Base-by-base conservation (phyloP, 2,797 vertebrate species). In the Gymnothorax reevesii region DNA sequence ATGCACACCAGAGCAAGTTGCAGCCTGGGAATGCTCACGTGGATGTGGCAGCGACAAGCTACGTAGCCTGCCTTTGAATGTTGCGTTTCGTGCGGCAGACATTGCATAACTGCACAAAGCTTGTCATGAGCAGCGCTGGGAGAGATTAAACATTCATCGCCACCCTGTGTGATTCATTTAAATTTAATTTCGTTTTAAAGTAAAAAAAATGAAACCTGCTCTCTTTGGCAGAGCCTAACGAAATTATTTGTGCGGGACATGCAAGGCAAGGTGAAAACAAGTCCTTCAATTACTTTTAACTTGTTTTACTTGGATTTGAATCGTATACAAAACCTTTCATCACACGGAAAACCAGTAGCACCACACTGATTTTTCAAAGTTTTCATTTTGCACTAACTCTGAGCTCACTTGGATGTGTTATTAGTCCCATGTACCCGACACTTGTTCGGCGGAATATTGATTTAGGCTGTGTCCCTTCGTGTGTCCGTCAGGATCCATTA, bases 41-140 rank as follows among this genome's bases (percentile, higher is more conserved):
- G 12, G 73, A 42, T 9, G 49, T 55, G 52, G 49, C 52, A 2
- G 7, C 33, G 71, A 7, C 33, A 10, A 12, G 8, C 12, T 1
- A 3, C 13, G 42, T 13, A 7, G 33, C 42, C 13, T 49, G 73
- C 33, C 13, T 13, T 42, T 33, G 27, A 75, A 42, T n/a, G 54
- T 7, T 82, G 49, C 27, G 42, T 42, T 84, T 90, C 73, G 85
- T 83, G 87, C 84, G 84, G 87, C 87, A 88, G 64, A 87, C 5
- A 80, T 95, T 95, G 93, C 88, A 89, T 93, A 95, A 94, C 88
- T 88, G 87, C 87, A 57, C 85, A 88, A 92, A 90, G 92, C 89
- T 94, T 94, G 93, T 90, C 91, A 88, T 62, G 90, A 88, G 89
- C 89, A 89, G 87, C 12, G 87, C 90, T 84, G 91, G 91, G 90